Evolutionary conservation across 2,113 vertebrate species (phyloP).

Genomic region (Caranx ignobilis): DNA sequence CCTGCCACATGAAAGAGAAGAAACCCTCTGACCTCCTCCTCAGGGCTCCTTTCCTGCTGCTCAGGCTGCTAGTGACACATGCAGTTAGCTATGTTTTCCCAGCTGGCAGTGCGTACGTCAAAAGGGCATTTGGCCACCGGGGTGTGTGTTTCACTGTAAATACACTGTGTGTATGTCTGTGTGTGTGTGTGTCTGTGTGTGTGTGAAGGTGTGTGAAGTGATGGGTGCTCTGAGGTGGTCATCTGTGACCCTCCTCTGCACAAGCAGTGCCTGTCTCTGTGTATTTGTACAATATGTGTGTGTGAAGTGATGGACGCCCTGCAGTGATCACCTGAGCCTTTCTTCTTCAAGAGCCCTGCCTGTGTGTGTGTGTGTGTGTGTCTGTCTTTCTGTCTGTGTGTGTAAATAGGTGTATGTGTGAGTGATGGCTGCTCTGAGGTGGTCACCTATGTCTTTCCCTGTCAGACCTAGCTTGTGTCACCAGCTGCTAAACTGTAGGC

Average conservation of each 20-base stretch:
- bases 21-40: constrained; percentile 32
- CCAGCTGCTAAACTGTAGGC: constrained; percentile 51
- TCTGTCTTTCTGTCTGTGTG: constrained; percentile 19
- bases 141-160: constrained; percentile 50
- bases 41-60: constrained; percentile 21
- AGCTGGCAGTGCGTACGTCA: constrained; percentile 60
- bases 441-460: constrained; percentile 53
- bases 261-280: constrained; percentile 52
- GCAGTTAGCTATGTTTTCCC: constrained; percentile 64
- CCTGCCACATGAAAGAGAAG: constrained; percentile 3
- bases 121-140: constrained; percentile 52
- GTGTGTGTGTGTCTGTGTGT: constrained; percentile 11
- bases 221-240: constrained; percentile 64
- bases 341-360: constrained; percentile 19
- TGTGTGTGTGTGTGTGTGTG: constrained; percentile 4
- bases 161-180: constrained; percentile 20
- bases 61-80: constrained; percentile 41
- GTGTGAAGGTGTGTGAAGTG: constrained; percentile 28
- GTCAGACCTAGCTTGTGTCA: constrained; percentile 45
- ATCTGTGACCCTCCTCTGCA: constrained; percentile 53
- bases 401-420: constrained; percentile 22
- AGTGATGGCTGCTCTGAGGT: constrained; percentile 56
- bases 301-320: constrained; percentile 56
- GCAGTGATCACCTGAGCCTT: constrained; percentile 29
- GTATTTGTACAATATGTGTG: constrained; percentile 48